A percentile compares a stretch with the other conserved stretches of the same genome.
phyloP scores from a whole-genome alignment of 2,888 invertebrate species.

The Copidosoma aretas region DNA sequence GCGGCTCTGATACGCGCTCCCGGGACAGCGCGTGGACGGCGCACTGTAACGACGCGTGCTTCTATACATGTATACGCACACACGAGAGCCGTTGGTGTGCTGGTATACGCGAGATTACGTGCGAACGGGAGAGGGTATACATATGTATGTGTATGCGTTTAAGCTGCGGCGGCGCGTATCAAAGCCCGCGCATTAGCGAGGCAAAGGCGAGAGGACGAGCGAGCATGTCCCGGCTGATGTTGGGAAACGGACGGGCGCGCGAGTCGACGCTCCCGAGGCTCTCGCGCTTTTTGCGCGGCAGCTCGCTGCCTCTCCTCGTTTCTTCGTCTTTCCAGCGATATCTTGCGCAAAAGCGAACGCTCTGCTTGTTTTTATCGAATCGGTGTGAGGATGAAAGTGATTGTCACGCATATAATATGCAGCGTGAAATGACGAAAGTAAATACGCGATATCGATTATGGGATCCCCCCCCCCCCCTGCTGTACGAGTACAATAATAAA shows the following conservation, averaged over 20 bases:
- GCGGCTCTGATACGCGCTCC: no score
- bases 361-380: no score
- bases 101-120: conserved; percentile 1
- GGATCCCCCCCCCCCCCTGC: no score
- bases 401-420: no score
- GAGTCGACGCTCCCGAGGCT: neutral
- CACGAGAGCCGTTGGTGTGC: neutral
- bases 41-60: neutral
- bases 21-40: neutral
- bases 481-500: no score
- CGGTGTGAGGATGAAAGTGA: no score
- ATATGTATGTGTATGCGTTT: conserved; percentile 21
- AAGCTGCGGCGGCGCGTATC: conserved; percentile 52
- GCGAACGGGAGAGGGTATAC: neutral
- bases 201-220: conserved; percentile 58
- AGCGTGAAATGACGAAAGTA: neutral
- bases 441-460: neutral
- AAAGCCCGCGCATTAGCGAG: conserved; percentile 62
- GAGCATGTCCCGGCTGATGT: conserved; percentile 37
- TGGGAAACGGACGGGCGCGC: neutral
- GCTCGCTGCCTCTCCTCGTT: conserved; percentile 8
- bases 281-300: neutral
- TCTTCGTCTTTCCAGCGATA: neutral
- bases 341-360: no score
- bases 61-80: no score